Percentiles rank a stretch among this genome's conserved stretches.
Evolutionary conservation across 2,888 invertebrate genomes (phyloP).

Genomic region (Epicampocera succincta): DNA sequence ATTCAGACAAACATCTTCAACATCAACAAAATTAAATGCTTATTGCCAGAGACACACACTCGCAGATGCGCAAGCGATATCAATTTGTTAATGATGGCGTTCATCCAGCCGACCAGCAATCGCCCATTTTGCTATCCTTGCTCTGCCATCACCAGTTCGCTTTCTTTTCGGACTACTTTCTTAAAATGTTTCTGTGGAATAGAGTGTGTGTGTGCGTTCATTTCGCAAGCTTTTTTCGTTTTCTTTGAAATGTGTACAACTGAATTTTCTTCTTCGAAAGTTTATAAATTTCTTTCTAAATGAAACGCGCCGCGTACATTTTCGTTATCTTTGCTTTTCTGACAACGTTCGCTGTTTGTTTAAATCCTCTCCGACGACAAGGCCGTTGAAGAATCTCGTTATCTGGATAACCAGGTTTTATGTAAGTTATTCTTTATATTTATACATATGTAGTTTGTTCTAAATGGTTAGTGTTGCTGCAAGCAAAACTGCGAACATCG

Average conservation of each 20-base stretch:
- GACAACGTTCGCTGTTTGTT: slow-evolving; percentile 63
- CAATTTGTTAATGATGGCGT: neutral
- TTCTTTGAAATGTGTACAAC: slow-evolving; percentile 64
- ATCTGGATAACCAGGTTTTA: slow-evolving; percentile 81
- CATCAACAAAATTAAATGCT: slow-evolving; percentile 66
- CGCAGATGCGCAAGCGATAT: slow-evolving; percentile 2
- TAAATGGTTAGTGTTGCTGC: slow-evolving; percentile 76
- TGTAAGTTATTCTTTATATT: slow-evolving; percentile 70
- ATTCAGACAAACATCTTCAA: slow-evolving; percentile 59
- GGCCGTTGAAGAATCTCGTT: slow-evolving; percentile 72
- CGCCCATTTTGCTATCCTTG: slow-evolving; percentile 3
- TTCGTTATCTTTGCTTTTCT: slow-evolving; percentile 32
- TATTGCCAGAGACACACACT: slow-evolving; percentile 66
- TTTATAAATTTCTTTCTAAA: slow-evolving; percentile 64
- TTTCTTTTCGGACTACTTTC: neutral
- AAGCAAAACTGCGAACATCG: slow-evolving; percentile 72
- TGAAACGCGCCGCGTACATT: slow-evolving; percentile 55
- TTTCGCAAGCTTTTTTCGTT: slow-evolving; percentile 69
- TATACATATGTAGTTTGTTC: slow-evolving; percentile 72
- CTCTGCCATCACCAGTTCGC: slow-evolving; percentile 2
- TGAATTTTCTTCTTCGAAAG: slow-evolving; percentile 73
- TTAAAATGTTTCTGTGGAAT: neutral
- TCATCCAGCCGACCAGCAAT: neutral
- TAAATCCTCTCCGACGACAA: slow-evolving; percentile 74
- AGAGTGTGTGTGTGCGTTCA: slow-evolving; percentile 67